These are phyloP conservation scores for Pipa parva DNA, from an alignment of 2,113 vertebrate genomes.

Conservation along the genomic window DNA sequence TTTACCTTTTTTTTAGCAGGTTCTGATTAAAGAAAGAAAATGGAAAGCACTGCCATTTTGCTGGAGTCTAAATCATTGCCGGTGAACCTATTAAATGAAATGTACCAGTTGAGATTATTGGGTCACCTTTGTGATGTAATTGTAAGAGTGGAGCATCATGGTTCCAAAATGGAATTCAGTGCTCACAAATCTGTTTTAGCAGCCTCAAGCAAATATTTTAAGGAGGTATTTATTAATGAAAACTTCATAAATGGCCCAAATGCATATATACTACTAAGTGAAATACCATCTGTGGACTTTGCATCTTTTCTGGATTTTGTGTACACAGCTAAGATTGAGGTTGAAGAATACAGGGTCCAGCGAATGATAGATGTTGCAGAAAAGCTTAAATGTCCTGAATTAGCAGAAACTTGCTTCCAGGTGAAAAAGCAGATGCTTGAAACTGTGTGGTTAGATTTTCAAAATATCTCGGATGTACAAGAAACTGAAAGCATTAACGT, in stretches of 20 bases:
- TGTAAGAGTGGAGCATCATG: slow-evolving; percentile 81
- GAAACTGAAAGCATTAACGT: slow-evolving; percentile 36
- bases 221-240: slow-evolving; percentile 73
- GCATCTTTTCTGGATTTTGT: slow-evolving; percentile 86
- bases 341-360: slow-evolving; percentile 72
- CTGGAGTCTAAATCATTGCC: slow-evolving; percentile 78
- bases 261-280: slow-evolving; percentile 68
- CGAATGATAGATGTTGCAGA: slow-evolving; percentile 74
- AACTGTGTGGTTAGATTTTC: slow-evolving; percentile 67
- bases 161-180: slow-evolving; percentile 75
- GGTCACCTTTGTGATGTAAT: slow-evolving; percentile 86
- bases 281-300: slow-evolving; percentile 72
- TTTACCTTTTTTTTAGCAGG: neutral
- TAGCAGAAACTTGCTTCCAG: slow-evolving; percentile 74
- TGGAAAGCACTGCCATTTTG: slow-evolving; percentile 73
- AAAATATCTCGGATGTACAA: slow-evolving; percentile 66
- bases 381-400: slow-evolving; percentile 78
- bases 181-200: slow-evolving; percentile 88
- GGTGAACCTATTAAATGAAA: slow-evolving; percentile 74
- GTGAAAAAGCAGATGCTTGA: slow-evolving; percentile 74
- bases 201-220: slow-evolving; percentile 91
- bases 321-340: slow-evolving; percentile 80
- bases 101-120: slow-evolving; percentile 79
- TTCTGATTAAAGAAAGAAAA: slow-evolving; percentile 47
- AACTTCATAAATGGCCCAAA: slow-evolving; percentile 50